A percentile compares a stretch with the other conserved stretches of the same genome.
Conservation (phyloP, 2,113 vertebrate species). For the Panthera uncia region DNA sequence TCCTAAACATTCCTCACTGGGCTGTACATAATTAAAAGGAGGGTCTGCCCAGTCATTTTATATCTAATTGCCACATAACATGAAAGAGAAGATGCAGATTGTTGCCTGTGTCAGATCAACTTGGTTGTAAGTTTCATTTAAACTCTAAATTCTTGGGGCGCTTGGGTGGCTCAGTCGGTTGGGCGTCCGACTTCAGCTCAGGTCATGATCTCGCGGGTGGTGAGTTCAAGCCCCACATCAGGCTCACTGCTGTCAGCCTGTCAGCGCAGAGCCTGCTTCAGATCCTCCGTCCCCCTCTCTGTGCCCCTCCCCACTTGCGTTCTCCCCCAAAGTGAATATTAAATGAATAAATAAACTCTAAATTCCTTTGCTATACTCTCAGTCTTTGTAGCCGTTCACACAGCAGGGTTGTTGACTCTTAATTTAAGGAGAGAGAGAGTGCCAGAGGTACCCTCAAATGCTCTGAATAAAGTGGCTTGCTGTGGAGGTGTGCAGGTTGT, state of each 20-base stretch:
- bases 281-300: too few relatives aligned
- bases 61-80: background rate
- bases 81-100: background rate
- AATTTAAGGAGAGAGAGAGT: background rate
- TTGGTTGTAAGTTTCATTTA: background rate
- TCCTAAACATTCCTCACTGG: too few relatives aligned
- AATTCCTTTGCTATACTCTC: rapidly evolving
- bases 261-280: too few relatives aligned
- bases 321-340: too few relatives aligned
- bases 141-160: background rate
- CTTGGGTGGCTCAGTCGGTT: too few relatives aligned
- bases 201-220: too few relatives aligned
- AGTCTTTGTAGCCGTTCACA: background rate
- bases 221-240: too few relatives aligned
- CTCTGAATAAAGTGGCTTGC: background rate
- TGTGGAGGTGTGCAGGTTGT: background rate
- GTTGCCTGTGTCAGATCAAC: background rate
- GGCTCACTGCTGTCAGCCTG: too few relatives aligned
- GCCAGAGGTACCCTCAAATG: background rate
- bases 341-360: background rate
- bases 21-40: background rate
- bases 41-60: background rate
- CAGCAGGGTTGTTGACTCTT: background rate
- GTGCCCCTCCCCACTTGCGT: too few relatives aligned
- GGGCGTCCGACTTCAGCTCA: too few relatives aligned